Evolutionary conservation across 1,140 invertebrate genomes (phyloP).

Genomic region (Drosophila prosaltans): DNA sequence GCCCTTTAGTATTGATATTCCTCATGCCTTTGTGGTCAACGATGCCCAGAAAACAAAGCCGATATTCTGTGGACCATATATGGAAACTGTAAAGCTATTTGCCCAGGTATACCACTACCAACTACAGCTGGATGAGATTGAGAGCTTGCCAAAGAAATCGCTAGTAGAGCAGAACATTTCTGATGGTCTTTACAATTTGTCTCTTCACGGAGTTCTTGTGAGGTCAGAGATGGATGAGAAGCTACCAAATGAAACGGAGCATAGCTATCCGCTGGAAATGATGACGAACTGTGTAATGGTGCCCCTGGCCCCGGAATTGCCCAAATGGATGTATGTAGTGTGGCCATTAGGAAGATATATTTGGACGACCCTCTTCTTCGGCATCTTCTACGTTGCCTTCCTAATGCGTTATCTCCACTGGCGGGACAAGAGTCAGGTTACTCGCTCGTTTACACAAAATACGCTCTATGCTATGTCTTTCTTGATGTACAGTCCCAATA

Average conservation of each 20-base stretch:
- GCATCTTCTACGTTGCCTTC: constrained; percentile 62
- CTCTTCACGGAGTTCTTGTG: constrained; percentile 49
- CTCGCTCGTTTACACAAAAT: constrained; percentile 45
- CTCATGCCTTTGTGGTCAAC: constrained; percentile 56
- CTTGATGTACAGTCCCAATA: constrained; percentile 63
- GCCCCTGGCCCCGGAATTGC: constrained; percentile 69
- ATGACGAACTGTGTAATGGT: constrained; percentile 73
- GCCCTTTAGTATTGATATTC: constrained; percentile 64
- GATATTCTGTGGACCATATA: constrained; percentile 54
- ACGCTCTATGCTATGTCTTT: constrained; percentile 58
- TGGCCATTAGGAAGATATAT: constrained; percentile 72
- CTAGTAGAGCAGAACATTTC: constrained; percentile 38
- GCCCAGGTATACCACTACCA: constrained; percentile 40
- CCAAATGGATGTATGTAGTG: constrained; percentile 74
- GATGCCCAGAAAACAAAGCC: neutral
- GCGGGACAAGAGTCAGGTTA: constrained; percentile 18
- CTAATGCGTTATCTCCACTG: constrained; percentile 61
- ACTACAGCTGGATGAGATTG: constrained; percentile 44
- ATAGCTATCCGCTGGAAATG: constrained; percentile 66
- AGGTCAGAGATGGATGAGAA: constrained; percentile 20
- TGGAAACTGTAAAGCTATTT: constrained; percentile 52
- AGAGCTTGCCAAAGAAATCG: constrained; percentile 52
- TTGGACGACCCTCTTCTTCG: constrained; percentile 54
- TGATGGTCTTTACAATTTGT: constrained; percentile 51
- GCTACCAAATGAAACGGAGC: constrained; percentile 3